Conservation (phyloP, 2,797 vertebrate species). For the Gouania willdenowi region DNA sequence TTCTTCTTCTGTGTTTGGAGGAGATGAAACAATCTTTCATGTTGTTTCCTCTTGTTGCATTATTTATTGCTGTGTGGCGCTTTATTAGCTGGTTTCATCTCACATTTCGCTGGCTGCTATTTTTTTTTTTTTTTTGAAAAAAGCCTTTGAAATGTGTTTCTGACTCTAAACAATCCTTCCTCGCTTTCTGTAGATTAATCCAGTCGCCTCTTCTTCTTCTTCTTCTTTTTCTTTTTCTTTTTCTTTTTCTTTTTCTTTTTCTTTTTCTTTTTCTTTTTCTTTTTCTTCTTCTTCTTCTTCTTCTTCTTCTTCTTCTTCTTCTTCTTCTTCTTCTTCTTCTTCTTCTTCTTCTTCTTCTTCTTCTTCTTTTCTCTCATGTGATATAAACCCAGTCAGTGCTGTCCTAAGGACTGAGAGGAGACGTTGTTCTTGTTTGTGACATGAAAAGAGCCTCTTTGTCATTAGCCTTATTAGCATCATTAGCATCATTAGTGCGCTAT, state of each 20-base stretch:
- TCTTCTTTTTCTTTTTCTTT: too few relatives aligned
- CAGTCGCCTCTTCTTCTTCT: constrained; percentile 47
- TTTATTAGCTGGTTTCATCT: constrained; percentile 72
- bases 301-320: too few relatives aligned
- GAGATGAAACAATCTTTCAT: constrained; percentile 73
- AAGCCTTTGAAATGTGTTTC: constrained; percentile 72
- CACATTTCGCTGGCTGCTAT: constrained; percentile 66
- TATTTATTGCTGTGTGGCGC: constrained; percentile 71
- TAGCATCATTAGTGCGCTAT: constrained; percentile 62
- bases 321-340: too few relatives aligned
- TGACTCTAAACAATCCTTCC: constrained; percentile 68
- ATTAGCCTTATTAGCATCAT: constrained; percentile 70
- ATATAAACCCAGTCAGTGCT: constrained; percentile 50
- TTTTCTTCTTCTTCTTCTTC: too few relatives aligned
- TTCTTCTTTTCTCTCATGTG: too few relatives aligned
- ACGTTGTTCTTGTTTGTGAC: constrained; percentile 56
- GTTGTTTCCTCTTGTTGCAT: constrained; percentile 75
- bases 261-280: too few relatives aligned
- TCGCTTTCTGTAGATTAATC: constrained; percentile 51
- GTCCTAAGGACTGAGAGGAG: constrained; percentile 64
- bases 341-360: too few relatives aligned
- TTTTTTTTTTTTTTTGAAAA: too few relatives aligned
- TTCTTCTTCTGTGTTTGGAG: constrained; percentile 44
- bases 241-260: too few relatives aligned
- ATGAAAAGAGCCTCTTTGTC: constrained; percentile 55